Percentiles rank a stretch among this genome's conserved stretches.
Conservation (phyloP, 92 coral and sea anemone species). For the Ricordea florida region DNA sequence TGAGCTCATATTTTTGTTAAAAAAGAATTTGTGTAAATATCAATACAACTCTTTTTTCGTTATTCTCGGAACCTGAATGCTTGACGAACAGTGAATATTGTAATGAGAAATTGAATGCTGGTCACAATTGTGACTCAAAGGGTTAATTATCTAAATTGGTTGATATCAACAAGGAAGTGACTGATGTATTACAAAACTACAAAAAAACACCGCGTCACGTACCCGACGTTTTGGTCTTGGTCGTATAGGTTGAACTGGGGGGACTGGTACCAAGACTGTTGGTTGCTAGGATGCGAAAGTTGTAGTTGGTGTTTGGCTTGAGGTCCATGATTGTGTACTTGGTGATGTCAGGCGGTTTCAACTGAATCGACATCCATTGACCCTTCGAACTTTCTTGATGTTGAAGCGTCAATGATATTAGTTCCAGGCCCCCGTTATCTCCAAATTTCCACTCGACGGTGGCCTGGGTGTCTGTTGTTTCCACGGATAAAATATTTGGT, state of each 20-base stretch:
- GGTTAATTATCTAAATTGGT: no score
- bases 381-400: slow-evolving; percentile 44
- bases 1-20: no score
- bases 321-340: slow-evolving; percentile 81
- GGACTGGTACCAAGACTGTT: slow-evolving; percentile 79
- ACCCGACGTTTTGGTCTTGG: slow-evolving; percentile 72
- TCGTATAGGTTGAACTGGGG: slow-evolving; percentile 54
- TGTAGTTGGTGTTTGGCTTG: slow-evolving; percentile 70
- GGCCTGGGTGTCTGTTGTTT: slow-evolving; percentile 38
- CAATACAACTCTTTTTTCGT: no score
- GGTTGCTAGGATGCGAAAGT: slow-evolving; percentile 84
- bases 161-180: background rate
- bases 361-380: slow-evolving; percentile 68
- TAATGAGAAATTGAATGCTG: no score
- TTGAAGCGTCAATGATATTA: slow-evolving; percentile 77
- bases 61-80: no score
- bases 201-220: slow-evolving; percentile 12
- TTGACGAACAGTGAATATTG: no score
- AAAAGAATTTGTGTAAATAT: no score
- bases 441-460: slow-evolving; percentile 74
- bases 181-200: background rate
- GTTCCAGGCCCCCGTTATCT: slow-evolving; percentile 82
- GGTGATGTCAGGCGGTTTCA: slow-evolving; percentile 62
- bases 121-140: no score
- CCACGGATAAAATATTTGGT: slow-evolving; percentile 72